Evolutionary conservation across 1,140 invertebrate species (phyloP).

Genomic region (Cyphomyrmex costatus): DNA sequence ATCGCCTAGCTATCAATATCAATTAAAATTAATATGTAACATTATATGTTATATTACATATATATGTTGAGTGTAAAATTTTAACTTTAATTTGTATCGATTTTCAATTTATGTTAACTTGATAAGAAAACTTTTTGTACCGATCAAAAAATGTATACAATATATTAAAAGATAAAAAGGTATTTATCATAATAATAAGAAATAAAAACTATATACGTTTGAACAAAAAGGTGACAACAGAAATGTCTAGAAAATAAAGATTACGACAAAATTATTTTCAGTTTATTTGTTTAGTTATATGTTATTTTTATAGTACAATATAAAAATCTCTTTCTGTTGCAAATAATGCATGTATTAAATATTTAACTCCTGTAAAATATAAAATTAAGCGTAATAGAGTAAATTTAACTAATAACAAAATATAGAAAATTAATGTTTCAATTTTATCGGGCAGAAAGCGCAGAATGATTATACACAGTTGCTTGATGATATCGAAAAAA

Average conservation of each 20-base stretch:
- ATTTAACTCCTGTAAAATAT: background rate
- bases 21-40: no score
- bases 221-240: background rate
- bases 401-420: background rate
- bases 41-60: no score
- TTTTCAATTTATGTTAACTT: no score
- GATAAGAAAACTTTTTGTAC: background rate
- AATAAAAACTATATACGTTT: background rate
- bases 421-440: conserved; percentile 15
- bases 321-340: background rate
- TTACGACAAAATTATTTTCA: background rate
- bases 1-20: no score
- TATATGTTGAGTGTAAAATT: no score
- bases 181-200: background rate
- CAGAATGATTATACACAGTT: conserved; percentile 73
- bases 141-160: background rate
- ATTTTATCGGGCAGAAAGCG: conserved; percentile 72
- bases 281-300: background rate
- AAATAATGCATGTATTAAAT: background rate
- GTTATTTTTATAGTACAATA: background rate
- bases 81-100: no score
- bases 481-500: conserved; percentile 74
- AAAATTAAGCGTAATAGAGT: background rate
- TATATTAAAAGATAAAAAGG: background rate
- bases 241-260: background rate